Evolutionary conservation across 2,113 vertebrate genomes (phyloP).

Genomic region (Malurus cyaneus): DNA sequence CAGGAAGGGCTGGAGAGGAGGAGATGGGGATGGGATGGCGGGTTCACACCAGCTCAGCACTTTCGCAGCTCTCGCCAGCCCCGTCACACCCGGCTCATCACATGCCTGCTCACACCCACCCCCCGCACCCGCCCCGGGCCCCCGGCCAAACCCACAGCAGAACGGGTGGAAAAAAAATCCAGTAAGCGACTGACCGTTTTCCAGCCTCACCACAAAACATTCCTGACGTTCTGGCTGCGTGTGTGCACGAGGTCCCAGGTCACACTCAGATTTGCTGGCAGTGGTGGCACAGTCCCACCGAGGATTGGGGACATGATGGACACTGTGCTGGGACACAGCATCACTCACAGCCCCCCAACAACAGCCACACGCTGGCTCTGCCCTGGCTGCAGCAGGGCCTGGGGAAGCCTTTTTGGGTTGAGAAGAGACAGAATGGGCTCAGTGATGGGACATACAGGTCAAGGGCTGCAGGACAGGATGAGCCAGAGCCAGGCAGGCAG

Average conservation of each 20-base stretch:
- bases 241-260: background rate
- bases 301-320: accelerated
- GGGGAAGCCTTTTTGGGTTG: background rate
- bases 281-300: accelerated
- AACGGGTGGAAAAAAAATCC: background rate
- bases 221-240: background rate
- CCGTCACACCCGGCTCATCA: conserved; percentile 39
- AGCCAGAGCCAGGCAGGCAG: background rate
- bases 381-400: background rate
- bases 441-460: background rate
- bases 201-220: conserved; percentile 6
- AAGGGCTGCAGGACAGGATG: background rate
- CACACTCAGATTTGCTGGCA: accelerated
- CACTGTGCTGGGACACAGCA: accelerated
- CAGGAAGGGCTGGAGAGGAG: conserved; percentile 44
- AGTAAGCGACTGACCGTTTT: background rate
- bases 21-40: background rate
- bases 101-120: background rate
- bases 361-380: background rate
- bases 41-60: conserved; percentile 61
- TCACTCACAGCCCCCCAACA: background rate
- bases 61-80: conserved; percentile 12
- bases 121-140: background rate
- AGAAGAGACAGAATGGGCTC: background rate
- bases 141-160: conserved; percentile 13